phyloP scores from a whole-genome alignment of 2,113 vertebrate genomes.

The Pipra filicauda region DNA sequence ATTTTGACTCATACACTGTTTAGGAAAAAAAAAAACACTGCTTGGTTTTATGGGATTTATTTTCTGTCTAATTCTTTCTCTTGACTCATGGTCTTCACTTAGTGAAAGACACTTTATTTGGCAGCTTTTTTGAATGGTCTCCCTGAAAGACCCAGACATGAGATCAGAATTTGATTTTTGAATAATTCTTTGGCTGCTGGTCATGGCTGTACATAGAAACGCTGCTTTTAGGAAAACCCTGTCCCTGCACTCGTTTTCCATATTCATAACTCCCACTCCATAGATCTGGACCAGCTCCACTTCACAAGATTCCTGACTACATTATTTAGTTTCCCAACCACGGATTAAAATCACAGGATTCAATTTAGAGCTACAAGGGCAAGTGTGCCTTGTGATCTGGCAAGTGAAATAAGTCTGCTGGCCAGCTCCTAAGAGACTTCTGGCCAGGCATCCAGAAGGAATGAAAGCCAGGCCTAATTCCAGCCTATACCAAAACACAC shows the following conservation, averaged over 20 bases:
- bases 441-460: not conserved
- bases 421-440: not conserved
- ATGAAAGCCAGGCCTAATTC: not conserved
- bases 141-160: not conserved
- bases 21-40: not conserved
- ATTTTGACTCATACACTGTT: not conserved
- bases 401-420: not conserved
- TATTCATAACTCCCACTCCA: not conserved
- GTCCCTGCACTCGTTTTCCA: not conserved
- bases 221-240: not conserved
- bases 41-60: not conserved
- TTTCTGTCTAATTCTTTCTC: not conserved
- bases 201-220: not conserved
- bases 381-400: constrained; percentile 3
- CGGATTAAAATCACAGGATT: not conserved
- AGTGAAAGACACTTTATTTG: not conserved
- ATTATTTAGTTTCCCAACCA: not conserved
- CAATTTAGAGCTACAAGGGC: not conserved
- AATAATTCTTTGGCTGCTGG: not conserved
- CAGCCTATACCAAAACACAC: not conserved
- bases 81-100: not conserved
- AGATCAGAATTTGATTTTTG: constrained; percentile 25
- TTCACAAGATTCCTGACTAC: not conserved
- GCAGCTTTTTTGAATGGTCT: not conserved
- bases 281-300: not conserved